phyloP scores from a whole-genome alignment of 2,797 vertebrate genomes.

The Rhinatrema bivittatum region DNA sequence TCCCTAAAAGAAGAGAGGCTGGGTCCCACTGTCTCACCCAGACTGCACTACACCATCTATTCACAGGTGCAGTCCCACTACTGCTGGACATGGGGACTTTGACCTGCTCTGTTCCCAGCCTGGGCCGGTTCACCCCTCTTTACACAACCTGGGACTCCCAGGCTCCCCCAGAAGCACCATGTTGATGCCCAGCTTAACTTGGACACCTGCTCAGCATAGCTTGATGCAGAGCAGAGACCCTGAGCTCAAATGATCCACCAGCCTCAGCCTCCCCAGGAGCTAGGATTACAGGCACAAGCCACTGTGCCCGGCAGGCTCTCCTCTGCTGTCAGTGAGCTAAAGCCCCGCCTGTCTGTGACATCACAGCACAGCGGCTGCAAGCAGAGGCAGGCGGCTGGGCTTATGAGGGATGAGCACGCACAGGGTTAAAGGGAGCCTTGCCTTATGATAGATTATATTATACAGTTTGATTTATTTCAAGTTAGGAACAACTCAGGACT shows the following conservation, averaged over 20 bases:
- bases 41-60: background rate
- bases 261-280: constrained; percentile 44
- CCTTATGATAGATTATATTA: too few relatives aligned
- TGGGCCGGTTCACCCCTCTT: constrained; percentile 6
- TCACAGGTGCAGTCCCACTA: background rate
- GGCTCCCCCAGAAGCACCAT: constrained; percentile 37
- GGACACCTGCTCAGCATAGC: constrained; percentile 18
- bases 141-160: constrained; percentile 1
- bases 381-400: too few relatives aligned
- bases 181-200: constrained; percentile 17
- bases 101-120: background rate
- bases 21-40: background rate
- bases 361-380: too few relatives aligned
- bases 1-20: background rate
- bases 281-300: constrained; percentile 49
- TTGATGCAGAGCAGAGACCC: constrained; percentile 52
- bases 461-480: too few relatives aligned
- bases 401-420: too few relatives aligned
- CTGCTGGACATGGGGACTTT: background rate
- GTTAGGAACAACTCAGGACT: too few relatives aligned
- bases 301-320: constrained; percentile 23
- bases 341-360: too few relatives aligned
- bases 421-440: too few relatives aligned
- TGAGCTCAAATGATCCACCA: constrained; percentile 55
- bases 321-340: too few relatives aligned